Base-by-base conservation (phyloP, 2,888 invertebrate genomes). In the Metalampra italica region DNA sequence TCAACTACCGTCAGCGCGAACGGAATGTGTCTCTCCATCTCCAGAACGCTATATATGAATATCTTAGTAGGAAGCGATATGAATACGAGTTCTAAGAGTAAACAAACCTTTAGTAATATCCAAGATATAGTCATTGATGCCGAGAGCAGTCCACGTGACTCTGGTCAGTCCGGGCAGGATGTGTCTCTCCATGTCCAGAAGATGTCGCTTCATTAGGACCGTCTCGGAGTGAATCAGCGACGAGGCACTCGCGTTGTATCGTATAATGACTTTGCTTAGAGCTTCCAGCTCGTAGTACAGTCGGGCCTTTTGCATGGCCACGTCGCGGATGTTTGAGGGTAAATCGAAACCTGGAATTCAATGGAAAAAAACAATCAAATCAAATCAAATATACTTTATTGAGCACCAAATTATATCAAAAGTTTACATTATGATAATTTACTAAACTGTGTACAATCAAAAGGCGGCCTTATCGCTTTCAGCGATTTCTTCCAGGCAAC, bases 121-220 rank as follows among this genome's bases (percentile, higher is more conserved):
- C 46, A 69, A 77, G 39, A 89, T 87, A 72, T 94, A 98, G 52
- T 95, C 95, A 12, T 87, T 85, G 40, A 97, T 95, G 29, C 95
- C 94, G 11, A 97, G 89, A 0, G 96, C 95, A 54, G 94, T 94
- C 97, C 98, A 98, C 41, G 94, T 95, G 49, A 96, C 92, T 29
- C 97, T 91, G 2, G 93, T 93, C 0, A 96, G 84, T 0, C 97
- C 97, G 2, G 96, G 96, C 64, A 95, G 92, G 44, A 96, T 93
- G 45, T 92, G 90, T 36, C 93, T 90, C 72, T 96, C 96, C 54
- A 94, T 92, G 53, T 94, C 92, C 59, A 92, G 84, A 0, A 96
- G 86, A 57, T 92, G 92, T 11, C 90, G 91, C 59, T 93, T 93
- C 71, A 96, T 81, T 47, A 96, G 91, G 52, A 92, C 89, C 0